phyloP scores from a whole-genome alignment of 2,888 invertebrate species.

The Stenolophus ochropezus region DNA sequence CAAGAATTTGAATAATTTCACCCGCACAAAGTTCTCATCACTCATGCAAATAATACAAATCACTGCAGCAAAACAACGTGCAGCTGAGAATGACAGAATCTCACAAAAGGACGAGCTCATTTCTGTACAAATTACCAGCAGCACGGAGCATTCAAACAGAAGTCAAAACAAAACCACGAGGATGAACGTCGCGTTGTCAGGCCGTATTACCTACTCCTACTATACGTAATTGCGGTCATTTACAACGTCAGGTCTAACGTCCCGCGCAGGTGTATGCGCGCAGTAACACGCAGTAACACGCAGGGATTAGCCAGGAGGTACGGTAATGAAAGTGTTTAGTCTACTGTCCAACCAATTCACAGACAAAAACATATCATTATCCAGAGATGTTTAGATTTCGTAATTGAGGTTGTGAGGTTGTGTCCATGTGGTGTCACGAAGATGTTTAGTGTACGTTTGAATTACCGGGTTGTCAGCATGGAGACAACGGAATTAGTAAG shows the following conservation, averaged over 20 bases:
- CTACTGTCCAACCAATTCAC: slow-evolving; percentile 52
- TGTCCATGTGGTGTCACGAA: slow-evolving; percentile 10
- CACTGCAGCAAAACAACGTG: background rate
- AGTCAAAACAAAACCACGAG: slow-evolving; percentile 37
- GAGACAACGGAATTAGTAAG: no score
- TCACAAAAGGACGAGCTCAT: slow-evolving; percentile 30
- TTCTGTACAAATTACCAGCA: slow-evolving; percentile 34
- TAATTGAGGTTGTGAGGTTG: slow-evolving; percentile 44
- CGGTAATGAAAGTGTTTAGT: slow-evolving; percentile 56
- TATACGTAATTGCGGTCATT: slow-evolving; percentile 55
- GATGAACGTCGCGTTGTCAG: slow-evolving; percentile 32
- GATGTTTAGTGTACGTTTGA: background rate
- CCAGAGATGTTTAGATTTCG: slow-evolving; percentile 48
- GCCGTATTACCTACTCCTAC: slow-evolving; percentile 51
- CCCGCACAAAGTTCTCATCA: background rate
- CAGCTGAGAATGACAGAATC: background rate
- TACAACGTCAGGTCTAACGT: slow-evolving; percentile 48
- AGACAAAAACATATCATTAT: slow-evolving; percentile 51
- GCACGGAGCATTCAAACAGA: slow-evolving; percentile 2
- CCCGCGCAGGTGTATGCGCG: slow-evolving; percentile 46
- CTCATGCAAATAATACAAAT: slow-evolving; percentile 25
- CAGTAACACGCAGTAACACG: slow-evolving; percentile 20
- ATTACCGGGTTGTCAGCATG: no score
- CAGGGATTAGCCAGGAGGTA: slow-evolving; percentile 53
- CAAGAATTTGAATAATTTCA: slow-evolving; percentile 39